Evolutionary conservation across 1,140 invertebrate genomes (phyloP), one percentile per base, ranked within the genome.

Genomic region (Drosophila kikkawai): DNA sequence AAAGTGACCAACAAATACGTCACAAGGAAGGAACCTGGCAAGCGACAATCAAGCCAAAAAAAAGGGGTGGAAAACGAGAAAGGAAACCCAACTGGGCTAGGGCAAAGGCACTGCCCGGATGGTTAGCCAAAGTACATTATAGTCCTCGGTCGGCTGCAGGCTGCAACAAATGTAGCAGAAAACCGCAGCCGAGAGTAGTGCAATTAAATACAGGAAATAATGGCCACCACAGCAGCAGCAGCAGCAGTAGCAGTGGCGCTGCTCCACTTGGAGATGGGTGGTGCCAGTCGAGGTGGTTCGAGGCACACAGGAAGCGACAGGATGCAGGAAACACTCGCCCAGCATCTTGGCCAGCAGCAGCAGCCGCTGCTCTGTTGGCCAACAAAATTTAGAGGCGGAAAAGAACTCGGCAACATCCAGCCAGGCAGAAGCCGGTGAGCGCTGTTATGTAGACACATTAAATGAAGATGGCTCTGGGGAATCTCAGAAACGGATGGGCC

Each of bases 131-230:
- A 87, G 83, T 87, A 80, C 83, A 87, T 87, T 87, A 87, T 88
- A 82, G 83, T 80, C 73, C 53, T 69, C 64, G 82, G 65, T 76
- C 65, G 81, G 55, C 53, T 78, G 77, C 77, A 80, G 75, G 66
- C 78, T 78, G 84, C 81, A 88, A 88, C 84, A 90, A 88, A 88
- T 88, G 85, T 88, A 85, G 84, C 84, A 90, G 85, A 90, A 88
- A 88, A 88, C 84, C 84, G 78, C 84, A 88, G 78, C 84, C 70
- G 85, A 90, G 85, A 88, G 84, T 75, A 88, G 85, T 90, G 85
- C 84, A 88, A 90, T 88, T 88, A 88, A 88, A 90, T 90, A 79
- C 84, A 90, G 84, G 84, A 88, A 88, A 90, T 87, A 87, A 87
- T 90, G 84, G 85, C 81, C 66, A 90, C 84, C 84, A 75, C 83